A percentile compares a stretch with the other conserved stretches of the same genome.
Conservation (phyloP, 2,888 invertebrate genomes). For the Plemyria rubiginata region DNA sequence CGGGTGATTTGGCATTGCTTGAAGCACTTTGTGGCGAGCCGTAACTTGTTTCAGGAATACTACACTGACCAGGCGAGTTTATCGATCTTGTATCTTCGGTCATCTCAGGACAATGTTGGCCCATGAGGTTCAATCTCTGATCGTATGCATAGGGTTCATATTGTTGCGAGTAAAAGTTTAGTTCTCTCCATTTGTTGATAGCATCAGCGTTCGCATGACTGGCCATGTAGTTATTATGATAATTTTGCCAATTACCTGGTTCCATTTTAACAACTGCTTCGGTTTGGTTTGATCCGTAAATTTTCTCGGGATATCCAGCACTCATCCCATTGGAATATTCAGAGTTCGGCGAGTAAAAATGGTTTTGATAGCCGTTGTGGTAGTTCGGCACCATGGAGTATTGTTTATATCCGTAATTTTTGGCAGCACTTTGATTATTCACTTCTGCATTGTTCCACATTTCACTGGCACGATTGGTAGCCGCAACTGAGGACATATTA, state of each 20-base stretch:
- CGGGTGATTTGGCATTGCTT: constrained; percentile 64
- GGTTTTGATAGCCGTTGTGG: constrained; percentile 62
- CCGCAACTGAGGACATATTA: constrained; percentile 68
- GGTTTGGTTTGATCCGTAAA: constrained; percentile 51
- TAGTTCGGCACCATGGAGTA: constrained; percentile 57
- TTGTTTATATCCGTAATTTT: constrained; percentile 62
- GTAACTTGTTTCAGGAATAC: constrained; percentile 67
- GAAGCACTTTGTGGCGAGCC: constrained; percentile 70
- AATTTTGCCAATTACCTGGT: constrained; percentile 65
- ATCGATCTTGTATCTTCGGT: constrained; percentile 62
- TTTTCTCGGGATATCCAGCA: constrained; percentile 53
- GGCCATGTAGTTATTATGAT: constrained; percentile 57
- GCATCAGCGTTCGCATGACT: constrained; percentile 61
- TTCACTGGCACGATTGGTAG: constrained; percentile 72
- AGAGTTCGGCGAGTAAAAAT: constrained; percentile 59
- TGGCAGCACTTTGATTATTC: constrained; percentile 63
- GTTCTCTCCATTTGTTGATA: constrained; percentile 72
- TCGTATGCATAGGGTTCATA: constrained; percentile 59
- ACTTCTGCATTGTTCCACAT: constrained; percentile 73
- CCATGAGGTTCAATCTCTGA: constrained; percentile 52
- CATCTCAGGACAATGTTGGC: constrained; percentile 53
- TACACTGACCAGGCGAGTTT: constrained; percentile 71
- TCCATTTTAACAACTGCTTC: constrained; percentile 66
- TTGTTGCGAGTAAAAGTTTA: constrained; percentile 67
- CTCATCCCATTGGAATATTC: constrained; percentile 58